Evolutionary conservation across 2,113 vertebrate species (phyloP).

Genomic region (Hemiscyllium ocellatum): DNA sequence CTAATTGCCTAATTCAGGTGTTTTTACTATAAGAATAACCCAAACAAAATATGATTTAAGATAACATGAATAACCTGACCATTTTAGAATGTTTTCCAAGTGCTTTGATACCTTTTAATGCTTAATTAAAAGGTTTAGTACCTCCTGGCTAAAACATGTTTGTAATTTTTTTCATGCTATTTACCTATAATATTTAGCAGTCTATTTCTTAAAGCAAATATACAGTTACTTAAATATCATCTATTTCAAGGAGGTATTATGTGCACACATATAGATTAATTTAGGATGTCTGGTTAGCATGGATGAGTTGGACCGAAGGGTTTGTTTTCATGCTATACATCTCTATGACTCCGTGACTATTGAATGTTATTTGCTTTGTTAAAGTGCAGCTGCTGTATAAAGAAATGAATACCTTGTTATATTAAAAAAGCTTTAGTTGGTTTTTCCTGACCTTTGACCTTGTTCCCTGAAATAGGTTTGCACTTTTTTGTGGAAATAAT

Average conservation of each 20-base stretch:
- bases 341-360: too few species aligned
- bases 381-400: neutral
- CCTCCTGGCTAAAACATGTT: neutral
- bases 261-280: neutral
- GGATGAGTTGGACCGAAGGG: too few species aligned
- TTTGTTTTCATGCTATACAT: too few species aligned
- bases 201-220: neutral
- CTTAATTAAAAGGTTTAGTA: neutral
- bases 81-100: neutral
- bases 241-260: neutral
- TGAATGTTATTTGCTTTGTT: neutral
- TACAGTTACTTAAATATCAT: neutral
- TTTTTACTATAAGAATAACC: too few species aligned
- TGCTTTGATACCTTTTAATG: too few species aligned
- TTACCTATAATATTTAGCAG: neutral
- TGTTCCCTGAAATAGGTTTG: neutral
- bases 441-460: constrained; percentile 11
- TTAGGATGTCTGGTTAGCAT: too few species aligned
- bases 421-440: neutral
- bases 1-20: too few species aligned
- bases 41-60: too few species aligned
- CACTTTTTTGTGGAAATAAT: neutral
- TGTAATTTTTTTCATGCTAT: neutral
- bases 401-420: neutral
- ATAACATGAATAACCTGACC: neutral